phyloP scores from a whole-genome alignment of 2,113 vertebrate genomes.

The Nettapus auritus region DNA sequence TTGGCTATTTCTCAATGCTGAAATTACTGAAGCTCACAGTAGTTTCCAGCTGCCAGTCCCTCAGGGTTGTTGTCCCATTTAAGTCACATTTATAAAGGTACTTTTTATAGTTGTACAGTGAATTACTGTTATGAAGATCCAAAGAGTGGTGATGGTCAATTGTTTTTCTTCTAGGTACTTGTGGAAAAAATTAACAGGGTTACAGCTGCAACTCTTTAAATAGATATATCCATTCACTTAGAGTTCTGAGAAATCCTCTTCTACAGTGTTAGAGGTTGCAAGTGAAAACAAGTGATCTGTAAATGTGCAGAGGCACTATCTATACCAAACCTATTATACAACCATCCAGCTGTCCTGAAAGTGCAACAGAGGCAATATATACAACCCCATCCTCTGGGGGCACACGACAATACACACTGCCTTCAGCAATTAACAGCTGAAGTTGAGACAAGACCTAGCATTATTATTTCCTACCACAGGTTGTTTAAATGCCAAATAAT shows the following conservation, averaged over 20 bases:
- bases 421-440: background rate
- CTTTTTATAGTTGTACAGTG: background rate
- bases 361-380: background rate
- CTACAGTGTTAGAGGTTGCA: background rate
- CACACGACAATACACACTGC: fast-evolving
- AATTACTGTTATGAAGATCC: background rate
- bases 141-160: background rate
- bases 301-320: background rate
- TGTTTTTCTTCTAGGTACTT: background rate
- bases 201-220: background rate
- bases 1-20: background rate
- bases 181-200: background rate
- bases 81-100: background rate
- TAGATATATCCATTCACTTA: background rate
- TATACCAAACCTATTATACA: background rate
- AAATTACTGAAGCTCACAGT: background rate
- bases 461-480: background rate
- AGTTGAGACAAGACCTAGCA: background rate
- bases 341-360: background rate
- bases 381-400: background rate
- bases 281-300: fast-evolving
- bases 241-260: background rate
- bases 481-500: background rate
- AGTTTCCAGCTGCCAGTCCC: background rate
- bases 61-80: background rate